phyloP scores from a whole-genome alignment of 1,140 invertebrate genomes.

The Aphelenchoides avenae region DNA sequence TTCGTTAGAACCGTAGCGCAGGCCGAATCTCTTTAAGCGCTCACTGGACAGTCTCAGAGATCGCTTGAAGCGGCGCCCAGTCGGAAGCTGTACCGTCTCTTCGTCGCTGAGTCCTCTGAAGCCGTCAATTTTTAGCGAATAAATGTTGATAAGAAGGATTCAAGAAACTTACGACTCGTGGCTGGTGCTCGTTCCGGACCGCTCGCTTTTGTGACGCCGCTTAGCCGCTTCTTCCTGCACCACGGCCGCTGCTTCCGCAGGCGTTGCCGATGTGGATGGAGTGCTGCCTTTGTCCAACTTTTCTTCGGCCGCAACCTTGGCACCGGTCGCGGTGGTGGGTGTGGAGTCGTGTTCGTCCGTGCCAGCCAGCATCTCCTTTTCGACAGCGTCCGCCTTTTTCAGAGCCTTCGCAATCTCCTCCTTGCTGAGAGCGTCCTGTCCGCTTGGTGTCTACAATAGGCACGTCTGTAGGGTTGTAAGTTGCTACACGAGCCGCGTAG shows the following conservation, averaged over 20 bases:
- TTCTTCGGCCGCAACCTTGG: constrained; percentile 19
- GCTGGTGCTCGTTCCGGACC: constrained; percentile 19
- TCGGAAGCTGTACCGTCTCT: too few species aligned
- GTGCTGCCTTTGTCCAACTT: constrained; percentile 10
- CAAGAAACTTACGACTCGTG: constrained; percentile 14
- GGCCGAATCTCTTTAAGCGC: constrained; percentile 69
- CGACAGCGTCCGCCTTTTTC: constrained; percentile 29
- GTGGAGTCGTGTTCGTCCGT: constrained; percentile 20
- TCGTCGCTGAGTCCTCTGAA: constrained; percentile 9
- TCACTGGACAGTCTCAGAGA: constrained; percentile 78
- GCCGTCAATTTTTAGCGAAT: not conserved
- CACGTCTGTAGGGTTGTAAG: too few species aligned
- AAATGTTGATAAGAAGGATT: constrained; percentile 3
- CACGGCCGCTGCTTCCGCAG: not conserved
- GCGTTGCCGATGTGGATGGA: not conserved
- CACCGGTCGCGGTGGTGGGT: not conserved
- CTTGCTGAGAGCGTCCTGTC: too few species aligned
- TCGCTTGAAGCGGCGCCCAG: constrained; percentile 44
- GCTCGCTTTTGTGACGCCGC: constrained; percentile 23
- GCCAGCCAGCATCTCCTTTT: constrained; percentile 28
- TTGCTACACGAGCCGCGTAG: too few species aligned
- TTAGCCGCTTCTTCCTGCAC: constrained; percentile 11
- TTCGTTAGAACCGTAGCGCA: constrained; percentile 88
- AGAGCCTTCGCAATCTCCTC: constrained; percentile 28
- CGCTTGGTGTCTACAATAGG: constrained; percentile 17